Evolutionary conservation across 2,113 vertebrate species (phyloP).

Genomic region (Ammospiza caudacuta): DNA sequence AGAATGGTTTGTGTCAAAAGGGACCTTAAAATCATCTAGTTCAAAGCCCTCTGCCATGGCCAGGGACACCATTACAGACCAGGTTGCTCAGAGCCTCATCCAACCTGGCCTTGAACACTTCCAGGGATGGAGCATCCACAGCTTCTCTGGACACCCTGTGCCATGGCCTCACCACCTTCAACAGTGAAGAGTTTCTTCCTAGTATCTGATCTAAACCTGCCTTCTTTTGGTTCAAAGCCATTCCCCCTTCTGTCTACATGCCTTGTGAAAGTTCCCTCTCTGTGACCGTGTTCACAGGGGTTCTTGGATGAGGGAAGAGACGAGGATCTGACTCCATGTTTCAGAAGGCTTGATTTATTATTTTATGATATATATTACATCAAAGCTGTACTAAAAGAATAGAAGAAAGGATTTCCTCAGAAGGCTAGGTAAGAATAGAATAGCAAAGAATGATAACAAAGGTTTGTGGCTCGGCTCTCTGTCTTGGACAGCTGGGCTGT

Average conservation of each 20-base stretch:
- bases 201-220: neutral
- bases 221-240: neutral
- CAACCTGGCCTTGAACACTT: neutral
- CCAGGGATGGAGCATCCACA: neutral
- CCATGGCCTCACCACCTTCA: neutral
- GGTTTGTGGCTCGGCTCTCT: too few relatives aligned
- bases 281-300: too few relatives aligned
- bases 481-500: too few relatives aligned
- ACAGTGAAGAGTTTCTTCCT: neutral
- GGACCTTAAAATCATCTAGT: neutral
- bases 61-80: neutral
- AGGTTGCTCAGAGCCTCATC: neutral
- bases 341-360: too few relatives aligned
- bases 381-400: too few relatives aligned
- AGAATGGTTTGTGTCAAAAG: neutral
- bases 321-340: too few relatives aligned
- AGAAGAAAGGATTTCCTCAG: too few relatives aligned
- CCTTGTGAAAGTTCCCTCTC: neutral
- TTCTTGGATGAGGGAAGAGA: too few relatives aligned
- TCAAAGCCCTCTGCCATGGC: accelerated
- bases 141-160: neutral
- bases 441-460: too few relatives aligned
- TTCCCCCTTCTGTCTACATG: too few relatives aligned
- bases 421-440: too few relatives aligned
- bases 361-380: neutral